phyloP scores from a whole-genome alignment of 2,797 vertebrate species.

The Botia almorhae region DNA sequence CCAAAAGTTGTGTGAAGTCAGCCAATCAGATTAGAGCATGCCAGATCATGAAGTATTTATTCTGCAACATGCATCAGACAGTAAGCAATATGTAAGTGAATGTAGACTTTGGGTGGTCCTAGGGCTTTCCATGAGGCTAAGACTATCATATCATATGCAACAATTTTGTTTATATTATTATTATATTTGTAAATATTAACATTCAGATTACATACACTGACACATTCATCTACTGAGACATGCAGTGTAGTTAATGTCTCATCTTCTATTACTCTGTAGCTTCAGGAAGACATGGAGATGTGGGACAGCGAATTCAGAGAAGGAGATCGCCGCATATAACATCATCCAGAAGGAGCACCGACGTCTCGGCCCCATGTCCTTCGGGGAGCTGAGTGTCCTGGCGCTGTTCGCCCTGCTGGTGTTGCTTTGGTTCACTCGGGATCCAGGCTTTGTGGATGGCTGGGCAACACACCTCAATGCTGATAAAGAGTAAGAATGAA shows the following conservation, averaged over 20 bases:
- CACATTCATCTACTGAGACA: not conserved
- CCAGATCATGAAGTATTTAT: not conserved
- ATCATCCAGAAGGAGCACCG: slow-evolving; percentile 81
- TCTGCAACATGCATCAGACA: not conserved
- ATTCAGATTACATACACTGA: not conserved
- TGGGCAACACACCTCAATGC: slow-evolving; percentile 83
- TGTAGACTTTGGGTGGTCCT: no score
- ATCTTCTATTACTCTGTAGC: slow-evolving; percentile 66
- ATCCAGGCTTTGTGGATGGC: slow-evolving; percentile 89
- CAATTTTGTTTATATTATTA: not conserved
- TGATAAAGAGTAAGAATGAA: slow-evolving; percentile 79
- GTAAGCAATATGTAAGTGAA: not conserved
- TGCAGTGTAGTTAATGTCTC: not conserved
- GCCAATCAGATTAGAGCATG: not conserved
- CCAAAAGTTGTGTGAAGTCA: not conserved
- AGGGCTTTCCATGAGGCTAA: no score
- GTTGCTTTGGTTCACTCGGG: slow-evolving; percentile 90
- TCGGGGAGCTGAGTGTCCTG: slow-evolving; percentile 84
- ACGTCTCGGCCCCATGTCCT: slow-evolving; percentile 84
- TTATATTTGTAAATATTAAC: not conserved
- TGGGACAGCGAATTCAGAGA: slow-evolving; percentile 65
- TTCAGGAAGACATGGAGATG: slow-evolving; percentile 83
- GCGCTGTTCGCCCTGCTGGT: slow-evolving; percentile 84
- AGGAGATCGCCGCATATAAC: slow-evolving; percentile 76
- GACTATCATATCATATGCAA: no score